Base-by-base conservation (phyloP, 2,113 vertebrate genomes). In the Eurypyga helias region DNA sequence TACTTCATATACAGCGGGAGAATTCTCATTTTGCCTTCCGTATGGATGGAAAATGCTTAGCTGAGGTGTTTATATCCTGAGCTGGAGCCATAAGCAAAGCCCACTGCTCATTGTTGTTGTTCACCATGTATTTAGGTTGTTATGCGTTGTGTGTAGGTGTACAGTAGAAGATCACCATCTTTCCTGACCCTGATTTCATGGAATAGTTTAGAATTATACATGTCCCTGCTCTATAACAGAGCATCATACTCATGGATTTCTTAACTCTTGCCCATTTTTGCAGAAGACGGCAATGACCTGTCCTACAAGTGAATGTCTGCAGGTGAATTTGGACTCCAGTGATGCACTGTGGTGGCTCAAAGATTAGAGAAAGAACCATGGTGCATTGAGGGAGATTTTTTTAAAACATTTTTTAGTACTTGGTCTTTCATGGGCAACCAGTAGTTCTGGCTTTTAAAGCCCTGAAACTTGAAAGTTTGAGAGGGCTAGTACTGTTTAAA, bases 51-150 rank as follows among this genome's bases (percentile, higher is more conserved):
- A 29, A 46, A 26, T 46, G 45, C 10, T 57, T 79, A 23, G 16
- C 25, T 45, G 55, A 64, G 66, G 15, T n/a, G 23, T 49, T 71
- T 31, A 2, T 38, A 21, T 28, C 11, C 2, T 14, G 41, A 83
- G 5, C 41, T 51, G 33, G 20, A 87, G 23, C 45, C 55, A 20
- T n/a, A 51, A 64, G 26, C 48, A 73, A 31, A 54, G 71, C 4
- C n/a, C n/a, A 13, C 20, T 55, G 5, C 49, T 58, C 0, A 0
- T 21, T 57, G 41, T 12, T 33, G 13, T 23, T 73, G 21, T n/a
- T 69, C 17, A 36, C n/a, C 23, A 15, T 9, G 9, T 17, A 29
- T 24, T 33, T 65, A 66, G 2, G 5, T 15, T 6, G 36, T 45
- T 65, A 24, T 29, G 12, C 52, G 34, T 36, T 65, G 28, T 33